Base-by-base conservation (phyloP, 2,888 invertebrate genomes). In the Crocallis elinguaria region DNA sequence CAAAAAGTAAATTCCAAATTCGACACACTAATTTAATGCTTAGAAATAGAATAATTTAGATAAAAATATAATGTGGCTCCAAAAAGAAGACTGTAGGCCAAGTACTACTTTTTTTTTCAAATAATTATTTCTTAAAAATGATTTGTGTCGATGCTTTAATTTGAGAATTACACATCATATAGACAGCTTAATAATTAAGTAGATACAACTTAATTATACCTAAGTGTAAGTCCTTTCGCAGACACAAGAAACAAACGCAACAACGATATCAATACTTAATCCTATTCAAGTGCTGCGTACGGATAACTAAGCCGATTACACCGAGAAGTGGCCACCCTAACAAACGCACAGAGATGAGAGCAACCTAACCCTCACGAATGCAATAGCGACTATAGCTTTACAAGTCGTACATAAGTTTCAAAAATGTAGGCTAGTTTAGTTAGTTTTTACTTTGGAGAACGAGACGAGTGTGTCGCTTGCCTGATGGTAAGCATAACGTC, bases 241-340 rank as follows among this genome's bases (percentile, higher is more conserved):
- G 7, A 49, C 21, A 27, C 11, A 38, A 23, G 23, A 38, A 48
- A 48, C 35, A 43, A 48, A 48, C 32, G 11, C 36, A 49, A 55
- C 38, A 57, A 55, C 50, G 55, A 58, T 60, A 53, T 49, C 48
- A 51, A 50, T 53, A 35, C 41, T 54, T 57, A 58, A 56, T 56
- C 59, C 46, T 35, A 37, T 57, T 45, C 52, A 77, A 71, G 75
- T 69, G 74, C 63, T 66, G 69, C 63, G 63, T 62, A 63, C 66
- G 65, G 67, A 73, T 73, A 77, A 75, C 75, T 78, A 81, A 82
- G 81, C 81, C 76, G 67, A 67, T 69, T 66, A 64, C 58, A 61
- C 44, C 51, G 48, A 53, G 38, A 42, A 48, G 42, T 43, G 36
- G 21, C 45, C 46, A 41, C 46, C 53, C 45, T 50, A 48, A 55